Base-by-base conservation (phyloP, 2,113 vertebrate genomes). In the Zapornia atra region DNA sequence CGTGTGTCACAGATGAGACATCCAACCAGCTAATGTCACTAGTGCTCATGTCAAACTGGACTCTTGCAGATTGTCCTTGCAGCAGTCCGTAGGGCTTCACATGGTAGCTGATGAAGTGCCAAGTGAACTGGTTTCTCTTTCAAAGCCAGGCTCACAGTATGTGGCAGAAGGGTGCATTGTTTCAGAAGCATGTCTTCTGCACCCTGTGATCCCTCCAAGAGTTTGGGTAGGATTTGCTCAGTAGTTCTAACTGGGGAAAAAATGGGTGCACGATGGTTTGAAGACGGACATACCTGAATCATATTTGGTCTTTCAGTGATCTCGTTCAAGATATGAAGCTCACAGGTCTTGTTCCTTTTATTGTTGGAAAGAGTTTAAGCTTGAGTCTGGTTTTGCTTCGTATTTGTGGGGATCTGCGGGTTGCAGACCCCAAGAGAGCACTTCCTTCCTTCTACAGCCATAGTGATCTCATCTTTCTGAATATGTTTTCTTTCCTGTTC, bases 1-100 rank as follows among this genome's bases (percentile, higher is more conserved):
- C 0, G 1, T 18, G 17, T 15, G 42, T 40, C 54, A 29, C 68
- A 60, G 28, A 29, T 36, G 53, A 60, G 33, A 0, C 0, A 36
- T 66, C 33, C 20, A 34, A 44, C 51, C 40, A 18, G 36, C 20
- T 42, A 65, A 44, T 0, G 42, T 50, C 38, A 26, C 44, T 78
- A 59, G 38, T 24, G 11, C 50, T 60, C 56, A 25, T 3, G 34
- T 80, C 66, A 53, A n/a, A 56, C 56, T 24, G 56, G 34, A 16
- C 68, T 71, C 44, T 44, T 83, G 19, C 40, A 64, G 5, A 19
- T 57, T 8, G 2, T 82, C 53, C 28, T 60, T 70, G 68, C 18
- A 48, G 79, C 18, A 28, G 34, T 38, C 38, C 34, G 51, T 61
- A 36, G 38, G 36, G 59, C 48, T 81, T 90, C 66, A 34, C 5